Conservation (phyloP, 2,113 vertebrate species). For the Agapornis roseicollis region DNA sequence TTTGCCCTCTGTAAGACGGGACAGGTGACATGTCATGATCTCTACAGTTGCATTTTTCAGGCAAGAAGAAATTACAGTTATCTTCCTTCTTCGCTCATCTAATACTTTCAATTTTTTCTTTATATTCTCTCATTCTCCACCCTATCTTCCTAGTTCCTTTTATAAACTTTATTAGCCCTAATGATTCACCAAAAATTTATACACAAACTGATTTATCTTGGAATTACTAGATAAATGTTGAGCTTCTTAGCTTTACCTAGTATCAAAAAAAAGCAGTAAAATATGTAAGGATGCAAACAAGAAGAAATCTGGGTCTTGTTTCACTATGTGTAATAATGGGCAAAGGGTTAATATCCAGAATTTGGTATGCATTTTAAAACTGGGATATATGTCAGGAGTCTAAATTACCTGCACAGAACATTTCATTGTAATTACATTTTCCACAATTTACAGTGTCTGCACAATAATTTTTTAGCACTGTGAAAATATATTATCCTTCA, state of each 20-base stretch:
- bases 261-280: background rate
- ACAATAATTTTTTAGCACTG: slow-evolving; percentile 25
- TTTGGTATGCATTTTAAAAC: background rate
- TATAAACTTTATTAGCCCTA: background rate
- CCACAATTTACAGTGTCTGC: background rate
- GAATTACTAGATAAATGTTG: background rate
- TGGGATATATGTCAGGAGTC: background rate
- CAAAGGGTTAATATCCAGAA: background rate
- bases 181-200: background rate
- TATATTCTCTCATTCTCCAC: background rate
- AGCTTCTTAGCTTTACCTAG: background rate
- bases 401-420: slow-evolving; percentile 18
- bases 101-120: background rate
- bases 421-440: background rate
- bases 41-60: background rate
- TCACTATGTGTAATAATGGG: background rate
- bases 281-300: background rate
- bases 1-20: background rate
- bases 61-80: background rate
- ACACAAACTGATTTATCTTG: background rate
- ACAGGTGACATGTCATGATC: background rate
- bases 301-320: slow-evolving; percentile 1
- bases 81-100: background rate
- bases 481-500: slow-evolving; percentile 41
- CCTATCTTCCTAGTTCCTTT: background rate